Conservation (phyloP, 1,140 invertebrate species). For the Lepidostoma basale region DNA sequence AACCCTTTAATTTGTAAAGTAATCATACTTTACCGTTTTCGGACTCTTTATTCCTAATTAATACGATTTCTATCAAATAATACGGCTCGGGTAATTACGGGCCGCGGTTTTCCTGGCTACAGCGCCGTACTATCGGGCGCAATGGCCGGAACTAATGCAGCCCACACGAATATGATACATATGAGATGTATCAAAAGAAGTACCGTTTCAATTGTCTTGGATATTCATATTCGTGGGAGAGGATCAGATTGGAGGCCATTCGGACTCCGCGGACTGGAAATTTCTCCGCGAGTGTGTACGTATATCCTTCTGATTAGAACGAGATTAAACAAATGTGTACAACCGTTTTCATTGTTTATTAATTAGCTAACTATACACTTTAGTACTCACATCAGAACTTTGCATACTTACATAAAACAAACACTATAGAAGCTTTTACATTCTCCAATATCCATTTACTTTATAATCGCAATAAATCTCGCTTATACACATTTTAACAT, state of each 20-base stretch:
- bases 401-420: no score
- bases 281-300: neutral
- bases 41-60: slow-evolving; percentile 5
- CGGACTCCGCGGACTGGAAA: neutral
- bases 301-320: no score
- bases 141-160: slow-evolving; percentile 22
- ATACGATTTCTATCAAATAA: slow-evolving; percentile 26
- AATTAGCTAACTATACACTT: no score
- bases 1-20: neutral
- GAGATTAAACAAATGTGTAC: no score
- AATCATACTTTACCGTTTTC: neutral
- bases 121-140: neutral
- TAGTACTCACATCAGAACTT: no score
- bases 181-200: neutral
- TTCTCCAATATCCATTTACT: no score
- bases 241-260: neutral
- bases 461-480: no score
- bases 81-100: neutral
- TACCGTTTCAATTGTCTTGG: slow-evolving; percentile 27
- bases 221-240: slow-evolving; percentile 22
- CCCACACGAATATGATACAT: slow-evolving; percentile 24
- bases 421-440: no score
- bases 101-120: neutral
- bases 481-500: no score
- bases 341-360: no score